Evolutionary conservation across 2,113 vertebrate species (phyloP), one percentile per base, ranked within the genome.

Genomic region (Pitta sordida): DNA sequence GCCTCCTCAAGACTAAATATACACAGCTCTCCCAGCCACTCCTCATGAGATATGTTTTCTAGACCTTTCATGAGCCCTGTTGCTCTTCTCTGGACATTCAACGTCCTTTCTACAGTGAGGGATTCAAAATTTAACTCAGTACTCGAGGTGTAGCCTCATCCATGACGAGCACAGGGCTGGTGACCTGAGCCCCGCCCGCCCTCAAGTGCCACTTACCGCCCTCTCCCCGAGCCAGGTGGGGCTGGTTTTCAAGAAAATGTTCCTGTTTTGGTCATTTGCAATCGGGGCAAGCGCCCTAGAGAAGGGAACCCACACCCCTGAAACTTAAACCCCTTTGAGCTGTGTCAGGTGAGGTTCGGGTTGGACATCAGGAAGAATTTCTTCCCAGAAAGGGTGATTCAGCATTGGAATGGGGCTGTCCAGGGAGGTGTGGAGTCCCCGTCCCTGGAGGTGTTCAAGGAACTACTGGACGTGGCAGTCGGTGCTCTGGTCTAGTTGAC

Each of bases 191-290:
- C 29, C 3, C 12, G 52, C 41, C 29, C 4, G 2, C 37, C 8
- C 5, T 43, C 53, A 68, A 46, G 34, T 76, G 62, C 23, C 19
- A 11, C 32, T 68, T 20, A 9, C 8, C 55, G 15, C 44, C 21
- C 18, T 29, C 7, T 13, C 27, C 36, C 29, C 0, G 0, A 20
- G 29, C 22, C 18, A 60, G 34, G 41, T 12, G 48, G 19, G 48
- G 16, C 56, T 56, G 10, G 3, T 39, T 32, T 43, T 51, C 4
- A 60, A 83, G 11, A 11, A 14, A 39, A 64, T 24, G 6, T n/a
- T 58, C 37, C 11, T 13, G 17, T 8, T 78, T 20, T 7, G 22
- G 5, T 16, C 9, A 6, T 58, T 27, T 53, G 39, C 34, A 16
- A 39, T 13, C 6, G 6, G 44, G 11, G 23, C 0, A 5, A 32